Conservation (phyloP, 2,797 vertebrate species). For the Danio albolineatus region DNA sequence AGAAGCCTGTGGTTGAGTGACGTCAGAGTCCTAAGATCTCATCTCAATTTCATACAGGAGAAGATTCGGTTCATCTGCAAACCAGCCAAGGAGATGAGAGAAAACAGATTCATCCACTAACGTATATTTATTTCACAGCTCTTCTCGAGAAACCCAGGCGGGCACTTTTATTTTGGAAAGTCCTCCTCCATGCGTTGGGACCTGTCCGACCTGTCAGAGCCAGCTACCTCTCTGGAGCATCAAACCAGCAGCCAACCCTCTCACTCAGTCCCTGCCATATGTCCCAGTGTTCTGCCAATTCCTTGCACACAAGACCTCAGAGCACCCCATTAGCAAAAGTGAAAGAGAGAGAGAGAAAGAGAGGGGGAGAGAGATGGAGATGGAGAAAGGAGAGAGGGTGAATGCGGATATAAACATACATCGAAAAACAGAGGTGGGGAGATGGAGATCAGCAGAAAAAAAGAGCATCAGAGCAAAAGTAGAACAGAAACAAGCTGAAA, state of each 20-base stretch:
- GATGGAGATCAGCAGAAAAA: slow-evolving; percentile 29
- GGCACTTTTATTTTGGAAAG: slow-evolving; percentile 51
- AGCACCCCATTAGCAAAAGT: slow-evolving; percentile 42
- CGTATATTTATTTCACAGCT: slow-evolving; percentile 49
- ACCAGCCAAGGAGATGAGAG: slow-evolving; percentile 35
- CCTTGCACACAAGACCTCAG: slow-evolving; percentile 50
- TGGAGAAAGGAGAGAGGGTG: not conserved
- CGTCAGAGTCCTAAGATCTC: slow-evolving; percentile 44
- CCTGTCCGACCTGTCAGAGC: slow-evolving; percentile 55
- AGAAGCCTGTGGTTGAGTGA: slow-evolving; percentile 29
- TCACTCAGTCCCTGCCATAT: slow-evolving; percentile 62
- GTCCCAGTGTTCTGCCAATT: slow-evolving; percentile 62
- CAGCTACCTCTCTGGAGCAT: slow-evolving; percentile 59
- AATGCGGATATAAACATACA: slow-evolving; percentile 12
- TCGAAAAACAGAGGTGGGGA: slow-evolving; percentile 34
- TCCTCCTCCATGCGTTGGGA: slow-evolving; percentile 36
- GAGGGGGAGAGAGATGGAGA: not conserved
- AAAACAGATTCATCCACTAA: slow-evolving; percentile 35
- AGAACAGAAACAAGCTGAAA: slow-evolving; percentile 25
- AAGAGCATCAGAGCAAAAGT: slow-evolving; percentile 24
- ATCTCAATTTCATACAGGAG: slow-evolving; percentile 24
- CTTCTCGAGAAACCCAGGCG: slow-evolving; percentile 36
- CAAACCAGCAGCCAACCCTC: slow-evolving; percentile 57
- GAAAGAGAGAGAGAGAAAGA: slow-evolving; percentile 6
- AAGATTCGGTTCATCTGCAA: slow-evolving; percentile 41